Evolutionary conservation across 2,797 vertebrate species (phyloP), one percentile per base, ranked within the genome.

Genomic region (Semotilus atromaculatus): DNA sequence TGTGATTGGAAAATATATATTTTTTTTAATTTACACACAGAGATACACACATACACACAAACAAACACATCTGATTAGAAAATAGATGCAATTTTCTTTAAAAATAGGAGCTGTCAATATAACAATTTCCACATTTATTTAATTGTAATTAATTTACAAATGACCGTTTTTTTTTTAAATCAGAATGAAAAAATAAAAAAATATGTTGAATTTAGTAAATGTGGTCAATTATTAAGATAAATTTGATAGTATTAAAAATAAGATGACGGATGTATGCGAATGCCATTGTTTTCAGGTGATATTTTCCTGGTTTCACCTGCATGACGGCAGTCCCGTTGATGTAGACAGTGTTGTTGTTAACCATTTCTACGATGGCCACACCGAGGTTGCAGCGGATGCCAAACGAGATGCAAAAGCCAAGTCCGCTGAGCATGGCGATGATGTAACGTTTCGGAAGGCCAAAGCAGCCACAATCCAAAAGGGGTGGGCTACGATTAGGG

Each of bases 321-420:
- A 98, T 92, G 90, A 98, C 96, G 0, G 96, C 94, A 67, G 97
- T 99, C 40, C 98, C 98, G 0, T 99, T 94, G 11, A 99, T 91
- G 16, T 98, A 99, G 53, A 98, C 88, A 0, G 98, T 99, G 93
- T 93, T 99, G 80, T 99, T 99, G 94, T 99, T 99, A 89, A 99
- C 98, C 98, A 99, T 99, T 93, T 99, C 97, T 86, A 99, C 98
- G 0, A 99, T 99, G 91, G 98, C 98, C 58, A 99, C 97, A 0
- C 98, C 98, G 36, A 99, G 96, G 90, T 99, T 99, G 90, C 98
- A 99, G 19, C 98, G 94, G 90, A 99, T 99, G 81, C 98, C 98
- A 0, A 99, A 99, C 51, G 98, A 99, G 92, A 99, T 99, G 94
- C 98, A 99, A 91, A 99, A 99, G 48, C 98, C 98, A 89, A 99